These are phyloP conservation scores for Mythimna impura DNA, from an alignment of 2,888 invertebrate genomes.

Conservation along the genomic window DNA sequence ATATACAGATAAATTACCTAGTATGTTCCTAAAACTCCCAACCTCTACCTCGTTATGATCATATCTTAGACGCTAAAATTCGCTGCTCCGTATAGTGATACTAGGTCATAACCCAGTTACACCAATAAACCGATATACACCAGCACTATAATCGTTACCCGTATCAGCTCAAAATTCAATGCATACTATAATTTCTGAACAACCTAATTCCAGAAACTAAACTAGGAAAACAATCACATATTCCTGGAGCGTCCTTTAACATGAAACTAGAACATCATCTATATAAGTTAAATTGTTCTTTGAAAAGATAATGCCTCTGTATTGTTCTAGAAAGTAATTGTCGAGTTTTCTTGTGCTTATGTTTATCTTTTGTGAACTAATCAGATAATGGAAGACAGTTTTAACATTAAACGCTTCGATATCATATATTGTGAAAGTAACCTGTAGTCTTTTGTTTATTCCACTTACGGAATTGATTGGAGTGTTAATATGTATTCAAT, in stretches of 20 bases:
- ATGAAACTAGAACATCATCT: conserved; percentile 41
- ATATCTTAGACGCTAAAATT: conserved; percentile 13
- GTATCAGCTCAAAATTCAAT: conserved; percentile 47
- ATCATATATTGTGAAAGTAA: not conserved
- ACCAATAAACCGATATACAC: conserved; percentile 44
- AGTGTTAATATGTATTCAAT: not conserved
- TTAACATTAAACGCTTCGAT: conserved; percentile 2
- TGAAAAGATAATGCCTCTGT: conserved; percentile 31
- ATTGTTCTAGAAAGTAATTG: conserved; percentile 41
- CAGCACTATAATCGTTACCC: conserved; percentile 40
- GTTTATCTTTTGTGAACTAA: conserved; percentile 32
- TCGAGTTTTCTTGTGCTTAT: conserved; percentile 25
- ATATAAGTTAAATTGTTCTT: conserved; percentile 52
- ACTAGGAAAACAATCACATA: conserved; percentile 53
- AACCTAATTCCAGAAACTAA: conserved; percentile 55
- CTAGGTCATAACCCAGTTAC: conserved; percentile 21
- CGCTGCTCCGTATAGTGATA: conserved; percentile 1
- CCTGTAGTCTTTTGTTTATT: conserved; percentile 11
- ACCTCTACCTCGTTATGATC: conserved; percentile 29
- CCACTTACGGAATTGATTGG: conserved; percentile 1
- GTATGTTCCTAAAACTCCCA: not conserved
- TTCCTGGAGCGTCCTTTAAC: conserved; percentile 20
- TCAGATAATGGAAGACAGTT: conserved; percentile 36
- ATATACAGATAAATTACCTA: not conserved
- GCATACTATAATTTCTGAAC: conserved; percentile 52